These are phyloP conservation scores for Drosophila meridiana DNA, from an alignment of 2,888 invertebrate genomes.

Conservation along the genomic window DNA sequence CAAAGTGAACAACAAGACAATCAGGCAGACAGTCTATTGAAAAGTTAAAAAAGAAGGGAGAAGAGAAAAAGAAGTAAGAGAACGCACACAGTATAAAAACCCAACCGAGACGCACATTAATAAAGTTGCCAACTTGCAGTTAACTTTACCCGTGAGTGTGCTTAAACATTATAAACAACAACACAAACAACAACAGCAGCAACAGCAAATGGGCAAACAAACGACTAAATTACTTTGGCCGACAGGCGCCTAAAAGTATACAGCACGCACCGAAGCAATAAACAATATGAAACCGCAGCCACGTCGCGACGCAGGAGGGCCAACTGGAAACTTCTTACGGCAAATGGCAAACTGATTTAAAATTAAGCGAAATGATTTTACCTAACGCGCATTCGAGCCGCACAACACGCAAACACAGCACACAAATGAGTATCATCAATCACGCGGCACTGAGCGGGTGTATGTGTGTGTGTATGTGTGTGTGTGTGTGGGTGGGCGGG, in stretches of 20 bases:
- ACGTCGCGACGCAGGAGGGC: conserved; percentile 11
- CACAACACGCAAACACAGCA: conserved; percentile 21
- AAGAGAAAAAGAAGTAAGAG: not conserved
- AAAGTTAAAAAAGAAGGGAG: conserved; percentile 14
- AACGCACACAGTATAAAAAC: conserved; percentile 16
- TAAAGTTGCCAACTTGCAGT: conserved; percentile 74
- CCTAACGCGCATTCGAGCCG: conserved; percentile 38
- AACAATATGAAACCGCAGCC: conserved; percentile 68
- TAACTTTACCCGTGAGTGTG: conserved; percentile 79
- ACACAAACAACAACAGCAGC: conserved; percentile 36
- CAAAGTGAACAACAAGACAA: conserved; percentile 41
- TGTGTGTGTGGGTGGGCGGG: not conserved
- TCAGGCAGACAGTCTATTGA: conserved; percentile 49
- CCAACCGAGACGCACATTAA: conserved; percentile 65
- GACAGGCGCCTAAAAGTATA: conserved; percentile 64
- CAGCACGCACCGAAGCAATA: conserved; percentile 72
- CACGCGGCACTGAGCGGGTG: conserved; percentile 40
- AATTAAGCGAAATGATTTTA: conserved; percentile 78
- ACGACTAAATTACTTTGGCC: conserved; percentile 66
- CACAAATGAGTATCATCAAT: conserved; percentile 78
- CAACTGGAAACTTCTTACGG: conserved; percentile 35
- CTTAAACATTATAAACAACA: conserved; percentile 73
- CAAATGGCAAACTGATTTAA: conserved; percentile 78
- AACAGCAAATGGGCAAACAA: conserved; percentile 60
- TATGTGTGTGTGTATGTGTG: conserved; percentile 1